These are phyloP conservation scores for Philotrypesis tridentata DNA, from an alignment of 1,140 invertebrate genomes.

Conservation along the genomic window DNA sequence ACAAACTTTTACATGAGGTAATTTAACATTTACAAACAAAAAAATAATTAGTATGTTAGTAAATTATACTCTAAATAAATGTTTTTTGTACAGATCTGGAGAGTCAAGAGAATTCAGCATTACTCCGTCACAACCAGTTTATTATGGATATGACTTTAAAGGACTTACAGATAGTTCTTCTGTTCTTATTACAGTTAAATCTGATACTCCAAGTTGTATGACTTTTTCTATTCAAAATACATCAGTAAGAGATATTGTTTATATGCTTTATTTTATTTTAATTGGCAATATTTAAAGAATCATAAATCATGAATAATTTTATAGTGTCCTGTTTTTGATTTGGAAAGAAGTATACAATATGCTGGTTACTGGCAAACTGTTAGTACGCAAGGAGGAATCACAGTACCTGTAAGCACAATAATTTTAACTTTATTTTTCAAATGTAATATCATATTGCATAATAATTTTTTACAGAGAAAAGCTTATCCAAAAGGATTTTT, in stretches of 20 bases:
- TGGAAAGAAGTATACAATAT: slow-evolving; percentile 78
- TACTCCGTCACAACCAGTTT: slow-evolving; percentile 70
- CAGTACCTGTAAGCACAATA: slow-evolving; percentile 71
- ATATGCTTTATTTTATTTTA: slow-evolving; percentile 17
- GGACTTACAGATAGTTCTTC: slow-evolving; percentile 63
- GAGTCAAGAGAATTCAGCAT: slow-evolving; percentile 48
- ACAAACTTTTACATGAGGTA: slow-evolving; percentile 71
- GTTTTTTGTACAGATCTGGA: slow-evolving; percentile 42
- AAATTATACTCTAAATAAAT: background rate
- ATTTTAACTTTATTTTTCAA: slow-evolving; percentile 23
- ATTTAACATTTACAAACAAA: slow-evolving; percentile 8
- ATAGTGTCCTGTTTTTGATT: slow-evolving; percentile 80
- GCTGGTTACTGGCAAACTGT: slow-evolving; percentile 80
- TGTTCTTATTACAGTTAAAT: slow-evolving; percentile 73
- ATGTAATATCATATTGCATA: background rate
- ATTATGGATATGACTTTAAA: slow-evolving; percentile 72
- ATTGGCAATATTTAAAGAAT: slow-evolving; percentile 13
- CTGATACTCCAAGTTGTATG: slow-evolving; percentile 73
- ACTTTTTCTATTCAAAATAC: slow-evolving; percentile 77
- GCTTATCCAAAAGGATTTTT: slow-evolving; percentile 82
- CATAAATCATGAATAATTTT: slow-evolving; percentile 51
- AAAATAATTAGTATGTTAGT: background rate
- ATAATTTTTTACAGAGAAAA: slow-evolving; percentile 60
- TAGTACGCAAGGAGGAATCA: slow-evolving; percentile 77
- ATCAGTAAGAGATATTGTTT: slow-evolving; percentile 65